Base-by-base conservation (phyloP, 2,113 vertebrate species). In the Channa maculata region DNA sequence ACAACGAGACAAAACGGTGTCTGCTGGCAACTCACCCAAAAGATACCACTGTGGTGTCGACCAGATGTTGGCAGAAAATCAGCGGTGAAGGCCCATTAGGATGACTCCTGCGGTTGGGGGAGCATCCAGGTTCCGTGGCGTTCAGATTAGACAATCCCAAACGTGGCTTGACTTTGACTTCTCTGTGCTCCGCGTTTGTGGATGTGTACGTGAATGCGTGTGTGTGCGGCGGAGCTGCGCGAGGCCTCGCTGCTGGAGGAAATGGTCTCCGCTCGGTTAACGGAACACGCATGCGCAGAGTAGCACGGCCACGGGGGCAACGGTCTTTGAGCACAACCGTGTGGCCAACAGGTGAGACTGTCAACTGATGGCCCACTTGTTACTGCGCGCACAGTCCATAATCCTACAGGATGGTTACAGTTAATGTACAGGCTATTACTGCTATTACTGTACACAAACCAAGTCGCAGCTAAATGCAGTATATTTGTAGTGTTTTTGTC, bases 221-320 rank as follows among this genome's bases (percentile, higher is more conserved):
- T 72, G 77, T 67, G 70, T 54, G 67, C 53, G 64, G 49, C 1
- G 52, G 5, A 71, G 63, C 74, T 82, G 67, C 38, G 39, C 12
- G 50, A 87, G 91, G 93, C 90, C 93, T 90, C 24, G 77, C 85
- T 83, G 83, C 36, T 85, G 83, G 89, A 91, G 88, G 92, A 94
- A 94, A 94, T 93, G 92, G 91, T 85, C 88, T 91, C 92, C 84
- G 67, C 73, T 72, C 74, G 7, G 58, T 69, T 34, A 48, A 7
- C 5, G 9, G 0, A 62, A 5, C 0, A 7, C 91, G 92, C 93
- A 91, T 91, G 93, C 92, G 93, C 90, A 38, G 2, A 52, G 4
- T 1, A 7, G 39, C 39, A 7, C 4, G 4, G 2, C 6, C 24
- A 24, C 24, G 24, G 24, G 24, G 24, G 24, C 24, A 24, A 41